A percentile compares a stretch with the other conserved stretches of the same genome.
Conservation (phyloP, 2,113 vertebrate species). For the Hymenochirus boettgeri region DNA sequence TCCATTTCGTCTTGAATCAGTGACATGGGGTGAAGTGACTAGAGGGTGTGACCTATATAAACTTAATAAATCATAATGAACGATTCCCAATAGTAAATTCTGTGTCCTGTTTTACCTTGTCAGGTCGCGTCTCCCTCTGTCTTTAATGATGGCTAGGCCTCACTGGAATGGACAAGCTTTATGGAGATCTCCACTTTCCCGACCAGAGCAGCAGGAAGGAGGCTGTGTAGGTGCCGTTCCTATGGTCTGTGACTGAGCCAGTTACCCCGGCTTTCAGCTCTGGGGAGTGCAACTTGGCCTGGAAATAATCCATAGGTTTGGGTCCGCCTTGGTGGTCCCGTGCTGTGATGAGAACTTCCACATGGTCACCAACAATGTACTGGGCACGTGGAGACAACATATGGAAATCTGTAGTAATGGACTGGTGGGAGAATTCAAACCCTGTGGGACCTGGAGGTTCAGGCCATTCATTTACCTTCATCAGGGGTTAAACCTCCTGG, state of each 20-base stretch:
- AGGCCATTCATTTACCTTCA: constrained; percentile 13
- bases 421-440: background rate
- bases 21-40: too few species aligned
- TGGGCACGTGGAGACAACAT: background rate
- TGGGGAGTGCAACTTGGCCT: constrained; percentile 16
- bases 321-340: background rate
- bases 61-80: too few species aligned
- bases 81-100: too few species aligned
- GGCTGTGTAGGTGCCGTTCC: constrained; percentile 17
- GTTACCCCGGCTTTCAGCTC: constrained; percentile 19
- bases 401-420: background rate
- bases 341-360: constrained; percentile 9
- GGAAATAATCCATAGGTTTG: constrained; percentile 5
- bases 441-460: background rate
- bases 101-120: too few species aligned
- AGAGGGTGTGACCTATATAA: too few species aligned
- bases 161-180: constrained; percentile 14
- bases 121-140: too few species aligned
- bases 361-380: constrained; percentile 4
- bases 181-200: constrained; percentile 7
- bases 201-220: constrained; percentile 11
- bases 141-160: constrained; percentile 2
- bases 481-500: background rate
- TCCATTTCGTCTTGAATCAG: too few species aligned
- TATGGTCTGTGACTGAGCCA: background rate